phyloP scores from a whole-genome alignment of 2,888 invertebrate genomes.

The Asteroscopus sphinx region DNA sequence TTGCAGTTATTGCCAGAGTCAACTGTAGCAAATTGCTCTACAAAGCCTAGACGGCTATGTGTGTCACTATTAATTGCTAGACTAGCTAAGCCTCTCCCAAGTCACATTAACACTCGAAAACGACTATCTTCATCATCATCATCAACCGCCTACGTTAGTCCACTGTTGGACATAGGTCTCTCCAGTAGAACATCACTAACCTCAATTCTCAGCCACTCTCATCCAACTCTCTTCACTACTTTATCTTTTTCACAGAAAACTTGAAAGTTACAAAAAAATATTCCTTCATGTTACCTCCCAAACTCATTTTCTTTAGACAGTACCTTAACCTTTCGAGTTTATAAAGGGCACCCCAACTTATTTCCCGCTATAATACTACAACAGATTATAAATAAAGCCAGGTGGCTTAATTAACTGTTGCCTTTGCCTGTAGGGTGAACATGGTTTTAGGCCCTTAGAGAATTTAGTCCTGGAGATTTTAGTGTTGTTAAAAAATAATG shows the following conservation, averaged over 20 bases:
- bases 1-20: too few relatives aligned
- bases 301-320: neutral
- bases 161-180: too few relatives aligned
- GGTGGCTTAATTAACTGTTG: constrained; percentile 62
- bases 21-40: too few relatives aligned
- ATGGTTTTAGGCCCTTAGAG: constrained; percentile 20
- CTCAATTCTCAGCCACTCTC: too few relatives aligned
- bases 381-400: constrained; percentile 62
- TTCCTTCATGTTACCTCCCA: neutral
- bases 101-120: too few relatives aligned
- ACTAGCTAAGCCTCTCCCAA: too few relatives aligned
- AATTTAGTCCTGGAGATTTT: neutral
- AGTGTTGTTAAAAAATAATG: constrained; percentile 9
- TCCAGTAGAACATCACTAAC: too few relatives aligned
- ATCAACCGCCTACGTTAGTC: too few relatives aligned
- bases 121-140: too few relatives aligned
- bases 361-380: constrained; percentile 51
- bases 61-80: too few relatives aligned
- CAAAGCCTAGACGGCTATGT: too few relatives aligned
- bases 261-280: constrained; percentile 11
- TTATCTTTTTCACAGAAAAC: neutral
- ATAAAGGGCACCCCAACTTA: constrained; percentile 39
- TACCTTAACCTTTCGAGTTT: constrained; percentile 31
- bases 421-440: constrained; percentile 40
- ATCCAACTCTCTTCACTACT: too few relatives aligned